phyloP scores from a whole-genome alignment of 2,113 vertebrate species.

The Clinocottus analis region DNA sequence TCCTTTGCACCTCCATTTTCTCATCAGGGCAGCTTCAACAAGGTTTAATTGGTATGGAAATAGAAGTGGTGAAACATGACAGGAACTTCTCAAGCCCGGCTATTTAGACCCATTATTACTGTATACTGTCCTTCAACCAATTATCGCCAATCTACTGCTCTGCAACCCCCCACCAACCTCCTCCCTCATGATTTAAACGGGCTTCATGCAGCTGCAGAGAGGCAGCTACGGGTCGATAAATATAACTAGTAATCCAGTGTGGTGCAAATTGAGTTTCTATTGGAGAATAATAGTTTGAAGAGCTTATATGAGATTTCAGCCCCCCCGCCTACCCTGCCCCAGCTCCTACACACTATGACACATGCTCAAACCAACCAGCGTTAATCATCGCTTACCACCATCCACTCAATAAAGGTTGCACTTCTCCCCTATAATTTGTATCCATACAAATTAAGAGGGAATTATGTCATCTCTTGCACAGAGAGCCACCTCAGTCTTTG shows the following conservation, averaged over 20 bases:
- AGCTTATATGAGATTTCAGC: constrained; percentile 47
- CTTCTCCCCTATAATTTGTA: not conserved
- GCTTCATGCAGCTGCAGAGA: constrained; percentile 61
- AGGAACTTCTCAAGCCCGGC: constrained; percentile 58
- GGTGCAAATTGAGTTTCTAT: constrained; percentile 78
- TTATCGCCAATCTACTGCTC: constrained; percentile 77
- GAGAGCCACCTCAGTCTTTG: constrained; percentile 54
- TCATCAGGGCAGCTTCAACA: constrained; percentile 70
- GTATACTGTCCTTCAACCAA: constrained; percentile 80
- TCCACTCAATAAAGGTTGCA: not conserved
- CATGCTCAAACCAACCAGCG: not conserved
- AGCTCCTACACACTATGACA: constrained; percentile 17
- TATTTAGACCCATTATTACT: constrained; percentile 77
- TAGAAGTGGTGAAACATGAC: constrained; percentile 77
- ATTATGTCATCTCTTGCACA: constrained; percentile 37
- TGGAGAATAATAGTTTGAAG: constrained; percentile 58
- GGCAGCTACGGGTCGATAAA: constrained; percentile 66
- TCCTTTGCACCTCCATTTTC: constrained; percentile 74
- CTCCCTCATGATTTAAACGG: constrained; percentile 66
- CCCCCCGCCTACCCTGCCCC: constrained; percentile 5
- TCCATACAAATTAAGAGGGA: not conserved
- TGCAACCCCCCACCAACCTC: constrained; percentile 69
- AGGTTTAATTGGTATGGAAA: constrained; percentile 81
- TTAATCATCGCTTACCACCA: not conserved
- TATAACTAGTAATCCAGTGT: constrained; percentile 64